phyloP scores from a whole-genome alignment of 2,888 invertebrate species.

The Periphyllus acericola region DNA sequence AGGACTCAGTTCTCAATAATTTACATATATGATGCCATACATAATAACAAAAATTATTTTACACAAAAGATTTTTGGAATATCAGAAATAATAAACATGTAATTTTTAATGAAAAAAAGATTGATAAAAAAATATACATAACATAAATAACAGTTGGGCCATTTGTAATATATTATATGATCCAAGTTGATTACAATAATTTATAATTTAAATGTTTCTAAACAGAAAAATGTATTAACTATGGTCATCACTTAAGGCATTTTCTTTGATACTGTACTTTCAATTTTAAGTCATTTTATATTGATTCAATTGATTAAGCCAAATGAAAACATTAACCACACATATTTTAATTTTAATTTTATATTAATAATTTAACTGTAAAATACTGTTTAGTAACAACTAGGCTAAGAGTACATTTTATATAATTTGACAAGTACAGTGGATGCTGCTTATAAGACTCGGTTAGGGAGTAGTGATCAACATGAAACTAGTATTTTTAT shows the following conservation, averaged over 20 bases:
- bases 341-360: not conserved
- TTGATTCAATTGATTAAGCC: not conserved
- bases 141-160: not conserved
- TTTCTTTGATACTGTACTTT: not conserved
- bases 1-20: not conserved
- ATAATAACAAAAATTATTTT: no score
- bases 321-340: not conserved
- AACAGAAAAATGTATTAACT: not conserved
- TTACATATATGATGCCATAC: no score
- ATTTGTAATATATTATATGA: not conserved
- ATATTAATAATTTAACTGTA: slow-evolving; percentile 1
- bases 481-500: no score
- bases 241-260: slow-evolving; percentile 13
- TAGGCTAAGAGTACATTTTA: no score
- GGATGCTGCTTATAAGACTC: no score
- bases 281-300: slow-evolving; percentile 18
- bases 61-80: not conserved
- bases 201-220: not conserved
- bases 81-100: not conserved
- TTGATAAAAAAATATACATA: not conserved
- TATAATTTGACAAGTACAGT: no score
- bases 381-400: slow-evolving; percentile 11
- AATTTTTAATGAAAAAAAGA: not conserved
- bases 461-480: no score
- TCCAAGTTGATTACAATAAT: slow-evolving; percentile 2